These are phyloP conservation scores for Mellivora capensis DNA, from an alignment of 2,113 vertebrate species.

Conservation along the genomic window DNA sequence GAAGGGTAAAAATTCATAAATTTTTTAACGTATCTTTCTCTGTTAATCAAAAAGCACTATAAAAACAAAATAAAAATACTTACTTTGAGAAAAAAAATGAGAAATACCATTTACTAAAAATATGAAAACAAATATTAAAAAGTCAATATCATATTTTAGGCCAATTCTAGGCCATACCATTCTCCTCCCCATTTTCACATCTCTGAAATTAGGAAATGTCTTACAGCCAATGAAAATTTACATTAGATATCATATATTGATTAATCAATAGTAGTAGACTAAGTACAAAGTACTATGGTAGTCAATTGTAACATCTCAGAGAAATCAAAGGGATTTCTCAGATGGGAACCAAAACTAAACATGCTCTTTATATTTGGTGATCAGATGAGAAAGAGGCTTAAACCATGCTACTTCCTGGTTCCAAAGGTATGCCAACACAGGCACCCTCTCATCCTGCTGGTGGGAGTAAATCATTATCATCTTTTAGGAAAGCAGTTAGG, in stretches of 20 bases:
- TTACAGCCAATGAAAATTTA: neutral
- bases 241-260: neutral
- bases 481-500: neutral
- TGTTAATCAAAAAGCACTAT: neutral
- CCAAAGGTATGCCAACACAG: neutral
- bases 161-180: neutral
- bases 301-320: neutral
- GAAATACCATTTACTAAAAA: neutral
- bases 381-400: neutral
- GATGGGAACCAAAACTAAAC: neutral
- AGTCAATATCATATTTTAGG: neutral
- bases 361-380: neutral
- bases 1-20: neutral
- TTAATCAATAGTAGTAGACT: neutral
- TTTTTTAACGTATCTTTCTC: neutral
- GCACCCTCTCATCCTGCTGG: too few relatives aligned
- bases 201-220: neutral
- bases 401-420: too few relatives aligned
- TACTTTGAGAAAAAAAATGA: neutral
- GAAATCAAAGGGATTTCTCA: conserved; percentile 18
- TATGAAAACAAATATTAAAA: neutral
- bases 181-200: neutral
- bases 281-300: neutral
- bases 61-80: neutral
- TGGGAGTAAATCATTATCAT: neutral